A percentile compares a stretch with the other conserved stretches of the same genome.
phyloP scores from a whole-genome alignment of 2,797 vertebrate genomes.

The Tangara arthus region DNA sequence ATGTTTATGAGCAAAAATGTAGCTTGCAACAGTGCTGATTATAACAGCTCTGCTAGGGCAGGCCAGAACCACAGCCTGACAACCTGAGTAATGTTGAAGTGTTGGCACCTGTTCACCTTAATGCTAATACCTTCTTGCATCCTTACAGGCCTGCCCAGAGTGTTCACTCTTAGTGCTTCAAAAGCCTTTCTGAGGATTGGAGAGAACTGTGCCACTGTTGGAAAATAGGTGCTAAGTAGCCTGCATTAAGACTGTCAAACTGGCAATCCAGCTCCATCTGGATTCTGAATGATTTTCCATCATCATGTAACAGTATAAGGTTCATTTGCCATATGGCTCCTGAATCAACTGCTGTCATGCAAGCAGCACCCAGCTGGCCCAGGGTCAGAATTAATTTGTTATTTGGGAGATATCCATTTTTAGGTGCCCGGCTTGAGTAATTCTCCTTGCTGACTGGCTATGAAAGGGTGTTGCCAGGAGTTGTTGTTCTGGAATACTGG shows the following conservation, averaged over 20 bases:
- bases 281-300: slow-evolving; percentile 51
- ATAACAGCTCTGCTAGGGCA: neutral
- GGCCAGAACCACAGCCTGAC: neutral
- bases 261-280: slow-evolving; percentile 65
- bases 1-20: slow-evolving; percentile 26
- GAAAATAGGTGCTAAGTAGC: slow-evolving; percentile 50
- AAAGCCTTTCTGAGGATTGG: neutral
- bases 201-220: neutral
- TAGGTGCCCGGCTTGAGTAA: neutral
- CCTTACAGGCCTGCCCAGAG: neutral
- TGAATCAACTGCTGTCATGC: slow-evolving; percentile 51
- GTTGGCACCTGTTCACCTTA: neutral
- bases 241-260: slow-evolving; percentile 53
- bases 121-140: neutral
- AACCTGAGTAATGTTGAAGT: neutral
- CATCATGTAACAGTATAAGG: slow-evolving; percentile 55
- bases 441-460: neutral
- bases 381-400: slow-evolving; percentile 39
- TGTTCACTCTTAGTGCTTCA: neutral
- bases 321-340: slow-evolving; percentile 63
- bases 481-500: neutral
- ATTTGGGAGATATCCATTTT: slow-evolving; percentile 10
- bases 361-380: slow-evolving; percentile 48
- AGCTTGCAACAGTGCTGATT: neutral
- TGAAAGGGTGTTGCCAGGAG: neutral